A percentile compares a stretch with the other conserved stretches of the same genome.
Evolutionary conservation across 2,888 invertebrate genomes (phyloP).

Genomic region (Melikaiella ostensackeni): DNA sequence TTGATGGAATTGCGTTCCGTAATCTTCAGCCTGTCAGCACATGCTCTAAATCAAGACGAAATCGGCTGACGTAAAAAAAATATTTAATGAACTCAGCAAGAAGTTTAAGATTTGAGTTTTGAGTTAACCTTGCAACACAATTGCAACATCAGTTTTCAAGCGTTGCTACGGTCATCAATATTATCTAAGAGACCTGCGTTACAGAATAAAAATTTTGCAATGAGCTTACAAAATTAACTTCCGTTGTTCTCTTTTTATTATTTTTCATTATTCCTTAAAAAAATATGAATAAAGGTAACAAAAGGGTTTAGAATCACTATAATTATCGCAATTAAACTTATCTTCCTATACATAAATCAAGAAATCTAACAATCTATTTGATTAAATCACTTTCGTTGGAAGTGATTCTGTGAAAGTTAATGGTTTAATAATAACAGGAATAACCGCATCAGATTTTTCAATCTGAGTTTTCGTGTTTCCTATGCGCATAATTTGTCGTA

Average conservation of each 20-base stretch:
- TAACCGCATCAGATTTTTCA: neutral
- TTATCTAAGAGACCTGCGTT: neutral
- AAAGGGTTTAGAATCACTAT: neutral
- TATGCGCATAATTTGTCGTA: constrained; percentile 18
- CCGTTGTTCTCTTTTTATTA: neutral
- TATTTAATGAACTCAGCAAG: constrained; percentile 12
- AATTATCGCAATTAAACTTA: neutral
- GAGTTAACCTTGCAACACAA: neutral
- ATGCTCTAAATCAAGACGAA: neutral
- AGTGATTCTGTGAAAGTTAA: neutral
- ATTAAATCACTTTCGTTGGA: neutral
- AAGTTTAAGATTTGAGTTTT: constrained; percentile 3
- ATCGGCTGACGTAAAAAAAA: constrained; percentile 1
- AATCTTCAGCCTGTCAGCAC: neutral
- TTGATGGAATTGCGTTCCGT: neutral
- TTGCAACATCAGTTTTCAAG: neutral
- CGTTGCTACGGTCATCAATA: constrained; percentile 3
- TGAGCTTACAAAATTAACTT: neutral
- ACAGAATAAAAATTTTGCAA: neutral
- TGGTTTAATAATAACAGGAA: neutral
- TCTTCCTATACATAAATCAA: neutral
- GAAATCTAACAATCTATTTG: neutral
- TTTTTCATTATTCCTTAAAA: neutral
- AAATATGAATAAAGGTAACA: neutral
- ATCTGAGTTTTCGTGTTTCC: neutral